phyloP scores from a whole-genome alignment of 2,113 vertebrate species.

The Nesogale talazaci region DNA sequence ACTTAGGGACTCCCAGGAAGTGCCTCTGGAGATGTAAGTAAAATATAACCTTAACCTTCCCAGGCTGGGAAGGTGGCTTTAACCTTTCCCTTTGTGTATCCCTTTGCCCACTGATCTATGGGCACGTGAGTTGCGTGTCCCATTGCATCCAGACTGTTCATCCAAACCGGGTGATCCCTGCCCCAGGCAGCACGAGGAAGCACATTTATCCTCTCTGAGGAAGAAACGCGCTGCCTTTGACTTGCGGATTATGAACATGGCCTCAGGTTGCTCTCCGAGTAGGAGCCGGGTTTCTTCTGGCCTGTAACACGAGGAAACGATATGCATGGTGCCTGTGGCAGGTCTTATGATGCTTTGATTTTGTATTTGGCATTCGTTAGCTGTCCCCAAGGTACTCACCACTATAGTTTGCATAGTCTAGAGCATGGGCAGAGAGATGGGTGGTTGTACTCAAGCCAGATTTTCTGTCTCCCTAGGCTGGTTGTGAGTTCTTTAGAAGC shows the following conservation, averaged over 20 bases:
- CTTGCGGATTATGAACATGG: slow-evolving; percentile 85
- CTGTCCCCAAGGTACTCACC: slow-evolving; percentile 83
- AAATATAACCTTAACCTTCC: slow-evolving; percentile 40
- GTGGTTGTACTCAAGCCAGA: slow-evolving; percentile 84
- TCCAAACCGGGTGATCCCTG: slow-evolving; percentile 86
- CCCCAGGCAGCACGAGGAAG: slow-evolving; percentile 86
- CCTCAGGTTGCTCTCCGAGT: slow-evolving; percentile 87
- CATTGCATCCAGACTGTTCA: slow-evolving; percentile 84
- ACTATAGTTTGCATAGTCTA: slow-evolving; percentile 79
- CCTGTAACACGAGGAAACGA: slow-evolving; percentile 83
- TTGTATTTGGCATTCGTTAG: slow-evolving; percentile 85
- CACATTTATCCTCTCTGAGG: slow-evolving; percentile 86
- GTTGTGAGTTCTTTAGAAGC: slow-evolving; percentile 99
- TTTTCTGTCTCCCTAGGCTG: slow-evolving; percentile 91
- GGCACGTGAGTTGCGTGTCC: slow-evolving; percentile 81
- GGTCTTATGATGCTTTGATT: slow-evolving; percentile 87
- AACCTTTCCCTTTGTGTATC: slow-evolving; percentile 78
- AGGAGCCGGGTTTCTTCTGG: slow-evolving; percentile 86
- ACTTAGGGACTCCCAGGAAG: background rate
- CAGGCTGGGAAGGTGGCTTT: slow-evolving; percentile 74
- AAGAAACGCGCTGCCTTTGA: slow-evolving; percentile 86
- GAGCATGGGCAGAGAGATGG: slow-evolving; percentile 79
- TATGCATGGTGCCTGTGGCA: slow-evolving; percentile 87
- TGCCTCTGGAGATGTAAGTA: slow-evolving; percentile 38
- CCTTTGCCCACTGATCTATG: slow-evolving; percentile 81